These are phyloP conservation scores for Dunckerocampus dactyliophorus DNA, from an alignment of 2,113 vertebrate species.

Conservation along the genomic window DNA sequence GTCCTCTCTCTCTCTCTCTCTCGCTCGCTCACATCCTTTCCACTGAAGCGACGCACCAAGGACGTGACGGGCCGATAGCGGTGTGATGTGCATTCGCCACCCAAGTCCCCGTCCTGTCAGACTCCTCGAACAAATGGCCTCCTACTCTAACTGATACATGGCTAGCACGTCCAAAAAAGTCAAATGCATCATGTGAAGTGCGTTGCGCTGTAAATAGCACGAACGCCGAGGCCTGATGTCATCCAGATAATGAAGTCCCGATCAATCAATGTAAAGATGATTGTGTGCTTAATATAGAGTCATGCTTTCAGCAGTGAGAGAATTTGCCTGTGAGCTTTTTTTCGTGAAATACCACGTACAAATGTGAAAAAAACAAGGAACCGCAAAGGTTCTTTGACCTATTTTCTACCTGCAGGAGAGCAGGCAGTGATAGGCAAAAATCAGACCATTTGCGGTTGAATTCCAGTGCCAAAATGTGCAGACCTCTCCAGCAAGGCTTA, in stretches of 20 bases:
- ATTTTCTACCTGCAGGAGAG: too few species aligned
- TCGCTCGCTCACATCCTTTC: constrained; percentile 10
- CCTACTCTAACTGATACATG: constrained; percentile 50
- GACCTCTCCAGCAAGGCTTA: too few species aligned
- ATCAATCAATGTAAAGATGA: constrained; percentile 27
- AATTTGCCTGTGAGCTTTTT: constrained; percentile 13
- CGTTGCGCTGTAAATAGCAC: not conserved
- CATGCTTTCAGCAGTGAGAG: not conserved
- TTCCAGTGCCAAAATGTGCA: too few species aligned
- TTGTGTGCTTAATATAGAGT: constrained; percentile 19
- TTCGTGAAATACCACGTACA: too few species aligned
- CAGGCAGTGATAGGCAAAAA: too few species aligned
- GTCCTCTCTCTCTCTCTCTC: constrained; percentile 11
- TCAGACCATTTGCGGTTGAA: too few species aligned
- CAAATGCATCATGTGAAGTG: constrained; percentile 60
- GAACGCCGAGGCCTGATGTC: constrained; percentile 41
- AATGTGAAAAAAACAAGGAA: too few species aligned
- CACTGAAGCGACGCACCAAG: constrained; percentile 36
- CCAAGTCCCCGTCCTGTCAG: constrained; percentile 49
- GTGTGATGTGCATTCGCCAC: constrained; percentile 39
- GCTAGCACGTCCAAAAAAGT: constrained; percentile 54
- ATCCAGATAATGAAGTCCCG: constrained; percentile 65
- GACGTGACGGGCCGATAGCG: constrained; percentile 37
- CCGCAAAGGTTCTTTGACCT: too few species aligned
- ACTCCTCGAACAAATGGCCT: constrained; percentile 45